A percentile compares a stretch with the other conserved stretches of the same genome.
Evolutionary conservation across 1,140 invertebrate genomes (phyloP).

Genomic region (Mamestra configurata): DNA sequence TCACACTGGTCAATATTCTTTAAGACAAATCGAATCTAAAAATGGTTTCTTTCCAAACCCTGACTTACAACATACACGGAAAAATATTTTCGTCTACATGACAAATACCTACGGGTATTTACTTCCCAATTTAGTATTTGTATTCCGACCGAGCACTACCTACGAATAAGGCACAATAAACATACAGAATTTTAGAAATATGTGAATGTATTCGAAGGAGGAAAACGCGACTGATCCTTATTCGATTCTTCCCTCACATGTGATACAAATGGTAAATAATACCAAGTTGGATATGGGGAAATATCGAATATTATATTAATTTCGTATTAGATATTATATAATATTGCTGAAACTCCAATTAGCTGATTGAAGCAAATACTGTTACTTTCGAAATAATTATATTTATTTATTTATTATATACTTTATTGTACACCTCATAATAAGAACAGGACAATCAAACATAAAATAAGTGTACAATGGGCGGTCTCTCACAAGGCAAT

Average conservation of each 20-base stretch:
- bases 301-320: constrained; percentile 1
- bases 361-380: neutral
- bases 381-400: neutral
- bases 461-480: too few relatives aligned
- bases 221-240: constrained; percentile 4
- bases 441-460: too few relatives aligned
- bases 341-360: neutral
- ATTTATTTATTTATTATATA: too few relatives aligned
- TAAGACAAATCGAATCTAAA: too few relatives aligned
- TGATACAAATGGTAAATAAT: constrained; percentile 5
- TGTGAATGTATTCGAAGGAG: neutral
- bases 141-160: neutral
- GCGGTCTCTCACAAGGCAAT: too few relatives aligned
- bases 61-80: neutral
- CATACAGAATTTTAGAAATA: constrained; percentile 6
- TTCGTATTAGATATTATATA: neutral
- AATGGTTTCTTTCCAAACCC: neutral
- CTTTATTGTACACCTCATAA: too few relatives aligned
- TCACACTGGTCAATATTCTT: too few relatives aligned
- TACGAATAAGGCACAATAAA: constrained; percentile 52
- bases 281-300: neutral
- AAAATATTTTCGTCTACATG: neutral
- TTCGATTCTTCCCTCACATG: neutral
- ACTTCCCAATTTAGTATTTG: neutral
- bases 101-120: neutral